phyloP scores from a whole-genome alignment of 2,113 vertebrate genomes.

The Candoia aspera region DNA sequence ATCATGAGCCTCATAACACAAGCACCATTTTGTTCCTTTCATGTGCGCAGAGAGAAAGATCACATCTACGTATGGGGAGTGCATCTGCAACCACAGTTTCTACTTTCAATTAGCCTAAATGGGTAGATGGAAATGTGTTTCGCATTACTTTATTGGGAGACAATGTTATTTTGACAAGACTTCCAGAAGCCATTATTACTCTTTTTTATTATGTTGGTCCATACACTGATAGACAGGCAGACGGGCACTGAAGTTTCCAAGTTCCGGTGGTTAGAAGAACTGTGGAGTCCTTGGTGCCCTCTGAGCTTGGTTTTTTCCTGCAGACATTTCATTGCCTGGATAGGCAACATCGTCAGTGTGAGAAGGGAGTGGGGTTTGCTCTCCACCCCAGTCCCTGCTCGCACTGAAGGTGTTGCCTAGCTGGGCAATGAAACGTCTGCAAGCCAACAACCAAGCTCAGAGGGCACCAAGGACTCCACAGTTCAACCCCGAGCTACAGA shows the following conservation, averaged over 20 bases:
- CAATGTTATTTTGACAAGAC: not conserved
- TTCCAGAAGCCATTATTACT: constrained; percentile 1
- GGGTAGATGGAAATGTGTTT: not conserved
- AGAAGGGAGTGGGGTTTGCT: too few species aligned
- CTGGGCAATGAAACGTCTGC: too few species aligned
- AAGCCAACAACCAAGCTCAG: too few species aligned
- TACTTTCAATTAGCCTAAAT: not conserved
- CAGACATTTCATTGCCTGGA: too few species aligned
- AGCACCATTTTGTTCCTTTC: not conserved
- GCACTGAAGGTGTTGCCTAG: too few species aligned
- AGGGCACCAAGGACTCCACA: not conserved
- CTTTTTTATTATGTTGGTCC: not conserved
- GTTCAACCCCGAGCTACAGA: not conserved
- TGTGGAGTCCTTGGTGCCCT: too few species aligned
- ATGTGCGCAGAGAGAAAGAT: not conserved
- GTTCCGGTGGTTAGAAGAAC: not conserved
- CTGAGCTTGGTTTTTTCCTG: too few species aligned
- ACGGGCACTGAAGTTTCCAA: not conserved
- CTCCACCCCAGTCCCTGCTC: too few species aligned
- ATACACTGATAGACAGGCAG: not conserved
- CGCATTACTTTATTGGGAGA: not conserved
- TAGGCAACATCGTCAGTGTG: too few species aligned
- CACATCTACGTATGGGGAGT: not conserved
- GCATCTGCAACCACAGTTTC: not conserved
- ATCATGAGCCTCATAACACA: not conserved